Base-by-base conservation (phyloP, 2,113 vertebrate species). In the Tichodroma muraria region DNA sequence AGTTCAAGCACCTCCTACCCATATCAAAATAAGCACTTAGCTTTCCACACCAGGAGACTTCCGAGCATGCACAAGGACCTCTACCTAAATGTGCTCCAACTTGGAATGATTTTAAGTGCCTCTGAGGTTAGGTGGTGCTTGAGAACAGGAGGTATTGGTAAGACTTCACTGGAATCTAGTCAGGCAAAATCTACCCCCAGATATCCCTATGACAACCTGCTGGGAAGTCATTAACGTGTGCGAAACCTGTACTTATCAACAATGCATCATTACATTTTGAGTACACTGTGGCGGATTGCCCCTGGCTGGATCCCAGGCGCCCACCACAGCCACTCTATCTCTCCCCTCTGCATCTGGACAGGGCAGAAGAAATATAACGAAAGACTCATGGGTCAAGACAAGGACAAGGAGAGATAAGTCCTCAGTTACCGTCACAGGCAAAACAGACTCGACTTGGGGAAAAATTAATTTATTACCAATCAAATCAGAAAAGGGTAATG, bases 41-140 rank as follows among this genome's bases (percentile, higher is more conserved):
- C 33, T 90, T 93, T 94, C 94, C 85, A 94, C 93, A 96, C 27
- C 90, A 90, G 94, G 88, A 96, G 90, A 95, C 85, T 96, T 96
- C 96, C 85, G 64, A 96, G 90, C 90, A 96, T 23, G 53, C 88
- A 96, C 31, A 44, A 56, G 71, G 52, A 66, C 30, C 47, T 94
- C 75, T 88, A 94, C 89, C 72, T 92, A 85, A 70, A 85, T 35
- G 68, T 66, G 85, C 90, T 96, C 92, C 96, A 96, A 94, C 27
- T 96, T 95, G 94, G 95, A 96, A 85, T 69, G 50, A 88, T 80
- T 88, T 82, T 38, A 88, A 92, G 82, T 75, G 80, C 94, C 96
- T 93, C 82, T 83, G 90, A 92, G 88, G 90, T 94, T 96, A 96
- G 92, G 85, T 88, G 92, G 96, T 96, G 95, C 85, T 96, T 95